A percentile compares a stretch with the other conserved stretches of the same genome.
These are phyloP conservation scores for Drosophila rufa DNA, from an alignment of 1,140 invertebrate species.

Conservation along the genomic window DNA sequence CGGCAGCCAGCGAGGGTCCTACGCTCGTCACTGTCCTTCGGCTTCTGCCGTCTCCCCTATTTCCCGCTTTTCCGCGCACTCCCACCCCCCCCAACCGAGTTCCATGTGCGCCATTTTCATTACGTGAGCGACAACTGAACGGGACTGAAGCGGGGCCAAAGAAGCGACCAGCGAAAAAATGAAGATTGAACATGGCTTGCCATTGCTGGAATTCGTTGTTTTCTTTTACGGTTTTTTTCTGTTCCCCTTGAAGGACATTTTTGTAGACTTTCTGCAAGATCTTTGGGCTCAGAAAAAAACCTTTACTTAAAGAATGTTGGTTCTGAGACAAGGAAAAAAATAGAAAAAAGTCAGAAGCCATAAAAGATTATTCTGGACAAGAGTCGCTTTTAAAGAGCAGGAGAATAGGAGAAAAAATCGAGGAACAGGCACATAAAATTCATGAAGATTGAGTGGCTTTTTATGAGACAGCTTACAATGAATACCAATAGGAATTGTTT, in stretches of 20 bases:
- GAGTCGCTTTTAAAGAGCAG: conserved; percentile 1
- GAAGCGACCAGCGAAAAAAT: conserved; percentile 12
- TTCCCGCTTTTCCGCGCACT: conserved; percentile 1
- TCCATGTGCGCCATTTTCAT: conserved; percentile 78
- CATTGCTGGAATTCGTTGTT: conserved; percentile 17
- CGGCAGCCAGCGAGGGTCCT: conserved; percentile 38
- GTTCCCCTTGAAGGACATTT: conserved; percentile 10
- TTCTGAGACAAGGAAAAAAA: background rate
- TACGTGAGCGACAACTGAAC: conserved; percentile 58
- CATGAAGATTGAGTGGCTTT: conserved; percentile 15
- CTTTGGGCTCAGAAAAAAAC: background rate
- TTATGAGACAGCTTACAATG: background rate
- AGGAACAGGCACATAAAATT: background rate
- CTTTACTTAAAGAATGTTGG: background rate
- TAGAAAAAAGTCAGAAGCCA: conserved; percentile 30
- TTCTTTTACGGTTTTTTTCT: background rate
- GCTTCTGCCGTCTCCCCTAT: background rate
- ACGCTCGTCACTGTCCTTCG: conserved; percentile 13
- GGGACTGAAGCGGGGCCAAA: conserved; percentile 7
- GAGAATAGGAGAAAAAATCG: background rate
- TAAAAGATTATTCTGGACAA: conserved; percentile 21
- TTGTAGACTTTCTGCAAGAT: conserved; percentile 2
- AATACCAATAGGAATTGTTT: background rate
- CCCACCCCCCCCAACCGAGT: background rate
- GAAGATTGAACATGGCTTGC: conserved; percentile 52